A percentile compares a stretch with the other conserved stretches of the same genome.
These are phyloP conservation scores for Maconellicoccus hirsutus DNA, from an alignment of 1,140 invertebrate species.

Conservation along the genomic window DNA sequence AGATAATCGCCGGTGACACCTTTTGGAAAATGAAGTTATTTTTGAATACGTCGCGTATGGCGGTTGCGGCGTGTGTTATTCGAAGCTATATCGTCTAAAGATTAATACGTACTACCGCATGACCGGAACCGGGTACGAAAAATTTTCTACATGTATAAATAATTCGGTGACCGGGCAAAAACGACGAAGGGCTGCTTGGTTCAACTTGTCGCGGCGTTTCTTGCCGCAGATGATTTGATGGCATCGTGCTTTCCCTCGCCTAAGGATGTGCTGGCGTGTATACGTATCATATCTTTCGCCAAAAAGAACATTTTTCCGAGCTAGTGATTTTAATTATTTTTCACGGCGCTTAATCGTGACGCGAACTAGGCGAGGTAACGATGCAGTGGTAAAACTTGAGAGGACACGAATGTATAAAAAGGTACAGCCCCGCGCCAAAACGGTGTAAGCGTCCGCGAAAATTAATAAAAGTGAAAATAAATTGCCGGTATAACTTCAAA, in stretches of 20 bases:
- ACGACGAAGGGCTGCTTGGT: too few species aligned
- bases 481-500: conserved; percentile 21
- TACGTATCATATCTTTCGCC: conserved; percentile 7
- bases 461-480: conserved; percentile 23
- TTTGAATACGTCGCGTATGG: neutral
- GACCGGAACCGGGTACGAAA: neutral
- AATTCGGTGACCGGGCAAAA: too few species aligned
- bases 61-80: neutral
- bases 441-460: conserved; percentile 15
- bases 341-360: conserved; percentile 16
- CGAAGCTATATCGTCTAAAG: neutral
- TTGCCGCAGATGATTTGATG: too few species aligned
- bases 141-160: conserved; percentile 5
- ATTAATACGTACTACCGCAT: neutral
- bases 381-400: neutral
- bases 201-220: too few species aligned
- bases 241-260: neutral
- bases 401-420: conserved; percentile 13
- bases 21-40: neutral
- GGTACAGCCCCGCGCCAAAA: neutral
- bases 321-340: conserved; percentile 20
- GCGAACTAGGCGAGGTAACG: neutral
- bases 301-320: conserved; percentile 20
- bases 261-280: neutral
- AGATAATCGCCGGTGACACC: conserved; percentile 1